Conservation (phyloP, 2,797 vertebrate genomes). For the Pachyuromys duprasi region DNA sequence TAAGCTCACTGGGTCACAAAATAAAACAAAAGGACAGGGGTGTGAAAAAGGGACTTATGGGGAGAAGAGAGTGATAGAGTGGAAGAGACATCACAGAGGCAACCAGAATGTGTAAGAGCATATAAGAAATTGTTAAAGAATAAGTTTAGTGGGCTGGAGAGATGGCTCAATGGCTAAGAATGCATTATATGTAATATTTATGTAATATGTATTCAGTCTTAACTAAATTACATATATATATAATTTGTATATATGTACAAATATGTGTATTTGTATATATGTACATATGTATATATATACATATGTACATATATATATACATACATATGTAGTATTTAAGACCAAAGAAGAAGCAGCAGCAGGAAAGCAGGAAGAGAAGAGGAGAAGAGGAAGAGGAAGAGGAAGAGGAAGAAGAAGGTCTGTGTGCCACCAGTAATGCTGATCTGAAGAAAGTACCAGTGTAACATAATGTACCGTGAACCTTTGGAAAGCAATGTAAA, state of each 20-base stretch:
- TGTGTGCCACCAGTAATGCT: background rate
- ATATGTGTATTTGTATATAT: too few relatives aligned
- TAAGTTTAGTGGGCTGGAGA: background rate
- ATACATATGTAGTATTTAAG: background rate
- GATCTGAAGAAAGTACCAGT: background rate
- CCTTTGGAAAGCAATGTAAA: background rate
- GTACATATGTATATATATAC: background rate
- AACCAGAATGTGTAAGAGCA: background rate
- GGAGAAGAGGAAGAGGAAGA: too few relatives aligned
- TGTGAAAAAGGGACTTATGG: background rate
- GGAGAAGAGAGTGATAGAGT: background rate
- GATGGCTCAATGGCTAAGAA: background rate
- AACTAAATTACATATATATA: background rate
- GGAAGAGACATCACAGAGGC: background rate
- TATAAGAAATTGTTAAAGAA: background rate
- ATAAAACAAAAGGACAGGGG: background rate
- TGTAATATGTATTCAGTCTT: background rate
- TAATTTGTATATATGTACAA: background rate
- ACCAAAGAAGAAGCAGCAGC: background rate
- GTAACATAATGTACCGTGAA: constrained; percentile 28
- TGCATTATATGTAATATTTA: background rate
- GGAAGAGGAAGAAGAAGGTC: background rate
- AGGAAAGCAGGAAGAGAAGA: too few relatives aligned
- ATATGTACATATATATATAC: background rate
- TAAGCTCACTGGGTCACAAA: background rate